Evolutionary conservation across 2,797 vertebrate species (phyloP).

Genomic region (Hoplostethus mediterraneus): DNA sequence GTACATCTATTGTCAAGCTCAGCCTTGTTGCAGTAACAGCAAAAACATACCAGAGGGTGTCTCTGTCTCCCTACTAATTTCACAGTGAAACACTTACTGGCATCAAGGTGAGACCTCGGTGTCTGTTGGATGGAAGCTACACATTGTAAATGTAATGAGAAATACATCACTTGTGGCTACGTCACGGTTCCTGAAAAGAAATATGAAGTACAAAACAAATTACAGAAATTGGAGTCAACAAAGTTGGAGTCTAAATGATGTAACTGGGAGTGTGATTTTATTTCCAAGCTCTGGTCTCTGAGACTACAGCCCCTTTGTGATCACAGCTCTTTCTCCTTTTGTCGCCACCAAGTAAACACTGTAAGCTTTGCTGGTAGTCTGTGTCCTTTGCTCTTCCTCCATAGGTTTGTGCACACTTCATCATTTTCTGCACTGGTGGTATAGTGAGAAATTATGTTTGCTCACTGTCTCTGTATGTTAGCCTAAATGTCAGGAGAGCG

Average conservation of each 20-base stretch:
- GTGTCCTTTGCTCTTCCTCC: background rate
- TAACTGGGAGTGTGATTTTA: background rate
- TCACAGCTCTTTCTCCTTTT: background rate
- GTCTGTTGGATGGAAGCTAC: conserved; percentile 1
- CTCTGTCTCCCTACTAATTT: conserved; percentile 74
- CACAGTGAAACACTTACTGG: background rate
- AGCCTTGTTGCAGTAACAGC: conserved; percentile 44
- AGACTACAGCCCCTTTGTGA: background rate
- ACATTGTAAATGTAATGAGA: conserved; percentile 16
- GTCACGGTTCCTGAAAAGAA: background rate
- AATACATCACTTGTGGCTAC: background rate
- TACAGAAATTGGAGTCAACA: no score
- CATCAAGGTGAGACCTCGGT: conserved; percentile 3
- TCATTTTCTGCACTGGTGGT: conserved; percentile 40
- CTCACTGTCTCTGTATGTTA: conserved; percentile 55
- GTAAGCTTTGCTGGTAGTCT: background rate
- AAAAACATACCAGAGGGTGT: conserved; percentile 72
- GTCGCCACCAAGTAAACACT: background rate
- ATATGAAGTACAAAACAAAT: background rate
- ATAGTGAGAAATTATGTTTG: conserved; percentile 56
- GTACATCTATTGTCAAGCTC: background rate
- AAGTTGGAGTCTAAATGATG: background rate
- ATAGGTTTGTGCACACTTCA: conserved; percentile 27
- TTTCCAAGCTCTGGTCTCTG: background rate
- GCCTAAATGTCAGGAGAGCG: conserved; percentile 68